A percentile compares a stretch with the other conserved stretches of the same genome.
Evolutionary conservation across 2,888 invertebrate species (phyloP).

Genomic region (Erebia epiphron): DNA sequence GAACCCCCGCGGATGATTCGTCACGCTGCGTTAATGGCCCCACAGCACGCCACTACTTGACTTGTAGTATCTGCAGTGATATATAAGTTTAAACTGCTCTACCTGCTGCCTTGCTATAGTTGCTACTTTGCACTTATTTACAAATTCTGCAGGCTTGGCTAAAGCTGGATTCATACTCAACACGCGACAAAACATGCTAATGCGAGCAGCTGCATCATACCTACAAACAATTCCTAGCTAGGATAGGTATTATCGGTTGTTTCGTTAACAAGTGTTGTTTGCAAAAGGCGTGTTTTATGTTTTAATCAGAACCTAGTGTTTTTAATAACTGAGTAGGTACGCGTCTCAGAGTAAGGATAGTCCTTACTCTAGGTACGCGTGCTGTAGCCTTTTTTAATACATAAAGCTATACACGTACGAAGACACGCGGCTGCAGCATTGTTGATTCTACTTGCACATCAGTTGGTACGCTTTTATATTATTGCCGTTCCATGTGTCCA

Average conservation of each 20-base stretch:
- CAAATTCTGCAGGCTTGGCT: background rate
- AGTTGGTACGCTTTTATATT: background rate
- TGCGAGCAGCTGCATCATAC: background rate
- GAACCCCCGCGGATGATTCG: conserved; percentile 68
- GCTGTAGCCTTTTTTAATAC: background rate
- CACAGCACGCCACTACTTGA: conserved; percentile 76
- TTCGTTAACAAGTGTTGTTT: no score
- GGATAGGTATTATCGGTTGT: no score
- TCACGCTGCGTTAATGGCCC: conserved; percentile 81
- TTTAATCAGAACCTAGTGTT: no score
- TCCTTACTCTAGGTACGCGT: background rate
- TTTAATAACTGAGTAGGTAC: no score
- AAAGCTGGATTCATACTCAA: background rate
- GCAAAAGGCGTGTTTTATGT: no score
- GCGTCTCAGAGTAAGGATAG: no score
- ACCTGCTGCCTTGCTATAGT: conserved; percentile 12
- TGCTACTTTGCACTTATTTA: conserved; percentile 13
- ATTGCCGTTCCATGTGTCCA: background rate
- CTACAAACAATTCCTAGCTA: no score
- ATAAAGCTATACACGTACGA: background rate
- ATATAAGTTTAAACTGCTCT: conserved; percentile 39
- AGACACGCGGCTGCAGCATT: background rate
- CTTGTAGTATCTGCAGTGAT: conserved; percentile 65
- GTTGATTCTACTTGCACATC: background rate
- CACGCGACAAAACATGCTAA: background rate